These are phyloP conservation scores for Myotis brandtii DNA, from an alignment of 2,113 vertebrate genomes.

Conservation along the genomic window DNA sequence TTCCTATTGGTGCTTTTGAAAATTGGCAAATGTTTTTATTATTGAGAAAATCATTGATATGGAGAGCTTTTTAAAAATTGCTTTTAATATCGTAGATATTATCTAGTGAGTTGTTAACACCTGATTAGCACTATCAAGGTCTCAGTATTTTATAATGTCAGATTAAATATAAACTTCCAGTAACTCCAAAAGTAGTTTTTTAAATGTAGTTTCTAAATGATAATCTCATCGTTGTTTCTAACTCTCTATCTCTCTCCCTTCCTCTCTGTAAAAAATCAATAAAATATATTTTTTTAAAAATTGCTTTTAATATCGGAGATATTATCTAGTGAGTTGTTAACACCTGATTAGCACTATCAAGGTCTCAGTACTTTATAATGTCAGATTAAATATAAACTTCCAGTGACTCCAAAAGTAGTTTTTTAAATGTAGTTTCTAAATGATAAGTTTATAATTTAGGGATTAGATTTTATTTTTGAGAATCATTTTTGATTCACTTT, in stretches of 20 bases:
- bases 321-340: background rate
- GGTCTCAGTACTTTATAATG: background rate
- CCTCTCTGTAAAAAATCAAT: no score
- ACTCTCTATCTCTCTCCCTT: no score
- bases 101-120: background rate
- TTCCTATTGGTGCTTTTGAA: slow-evolving; percentile 38
- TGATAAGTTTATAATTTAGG: slow-evolving; percentile 2
- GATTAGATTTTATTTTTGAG: slow-evolving; percentile 1
- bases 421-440: slow-evolving; percentile 31
- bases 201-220: slow-evolving; percentile 26
- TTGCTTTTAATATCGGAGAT: background rate
- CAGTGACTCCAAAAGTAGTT: slow-evolving; percentile 11
- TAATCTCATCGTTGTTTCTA: no score
- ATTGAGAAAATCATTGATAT: background rate
- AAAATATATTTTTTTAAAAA: no score
- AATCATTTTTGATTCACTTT: slow-evolving; percentile 26
- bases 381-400: background rate
- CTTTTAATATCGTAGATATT: background rate
- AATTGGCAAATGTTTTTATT: slow-evolving; percentile 14
- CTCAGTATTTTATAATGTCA: background rate
- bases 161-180: background rate
- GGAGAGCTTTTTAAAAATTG: background rate
- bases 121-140: background rate
- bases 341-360: background rate
- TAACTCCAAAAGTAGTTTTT: slow-evolving; percentile 31